Base-by-base conservation (phyloP, 2,113 vertebrate genomes). In the Promerops cafer region DNA sequence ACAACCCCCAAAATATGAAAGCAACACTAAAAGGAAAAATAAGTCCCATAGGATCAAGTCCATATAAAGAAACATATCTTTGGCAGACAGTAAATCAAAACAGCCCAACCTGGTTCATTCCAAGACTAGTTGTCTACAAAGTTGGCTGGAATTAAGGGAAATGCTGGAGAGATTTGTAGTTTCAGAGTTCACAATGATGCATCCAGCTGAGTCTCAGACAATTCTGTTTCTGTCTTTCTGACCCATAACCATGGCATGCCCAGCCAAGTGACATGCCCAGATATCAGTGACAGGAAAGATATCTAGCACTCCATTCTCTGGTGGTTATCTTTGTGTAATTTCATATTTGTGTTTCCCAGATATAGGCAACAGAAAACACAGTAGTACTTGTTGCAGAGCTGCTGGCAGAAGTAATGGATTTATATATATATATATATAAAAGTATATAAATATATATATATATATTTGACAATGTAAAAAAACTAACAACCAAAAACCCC, bases 331-430 rank as follows among this genome's bases (percentile, higher is more conserved):
- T 42, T 4, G 35, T 63, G 64, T 45, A 77, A 85, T 59, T 82
- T 75, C 20, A 56, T 77, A 82, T 44, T 91, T 90, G 6, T 93
- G 20, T 93, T 91, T 84, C 30, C 53, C 50, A 91, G 61, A 61
- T 79, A 86, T 17, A 47, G 33, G n/a, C 33, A 80, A 77, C 28
- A 65, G 80, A 96, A 93, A 94, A 88, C 72, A 79, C 30, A 68
- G 44, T 69, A 83, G 68, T 94, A 72, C 35, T 93, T 95, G 45
- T 92, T 94, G 68, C 50, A 70, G 52, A 72, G 6, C 17, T 91
- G 39, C 42, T 71, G 40, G 40, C 57, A 85, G 61, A 92, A 96
- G 87, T 37, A 6, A 76, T 52, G 86, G 72, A 96, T 96, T 97
- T 93, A 87, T 44, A 44, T 9, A 14, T 39, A 35, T 10, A 53